These are phyloP conservation scores for Drosophila kurseongensis DNA, from an alignment of 1,140 invertebrate species.

Conservation along the genomic window DNA sequence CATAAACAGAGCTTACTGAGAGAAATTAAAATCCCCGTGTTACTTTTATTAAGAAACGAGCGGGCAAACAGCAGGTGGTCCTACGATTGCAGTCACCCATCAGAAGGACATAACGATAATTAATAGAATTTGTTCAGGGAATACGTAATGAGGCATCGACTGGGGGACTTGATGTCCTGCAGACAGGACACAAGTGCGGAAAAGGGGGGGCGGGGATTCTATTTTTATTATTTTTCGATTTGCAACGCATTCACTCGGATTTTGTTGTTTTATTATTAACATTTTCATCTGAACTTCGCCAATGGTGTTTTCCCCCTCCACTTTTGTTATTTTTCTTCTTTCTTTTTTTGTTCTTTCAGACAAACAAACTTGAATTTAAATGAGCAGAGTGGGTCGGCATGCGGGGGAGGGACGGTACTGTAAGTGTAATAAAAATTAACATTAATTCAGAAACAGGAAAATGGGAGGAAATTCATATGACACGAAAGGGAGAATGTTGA, in stretches of 20 bases:
- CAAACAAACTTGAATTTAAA: conserved; percentile 72
- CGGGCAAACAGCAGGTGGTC: conserved; percentile 42
- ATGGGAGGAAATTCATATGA: conserved; percentile 64
- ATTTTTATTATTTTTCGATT: conserved; percentile 82
- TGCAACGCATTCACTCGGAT: conserved; percentile 59
- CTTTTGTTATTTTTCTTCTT: conserved; percentile 4
- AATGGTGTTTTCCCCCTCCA: conserved; percentile 23
- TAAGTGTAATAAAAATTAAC: conserved; percentile 80
- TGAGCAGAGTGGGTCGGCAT: conserved; percentile 24
- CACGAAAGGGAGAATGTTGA: conserved; percentile 38
- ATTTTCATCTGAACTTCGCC: conserved; percentile 51
- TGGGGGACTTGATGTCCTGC: conserved; percentile 27
- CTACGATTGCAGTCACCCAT: conserved; percentile 65
- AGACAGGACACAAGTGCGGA: conserved; percentile 6
- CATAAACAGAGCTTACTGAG: conserved; percentile 1
- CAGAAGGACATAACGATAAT: conserved; percentile 83
- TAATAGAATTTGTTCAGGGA: conserved; percentile 80
- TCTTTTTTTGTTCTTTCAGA: conserved; percentile 18
- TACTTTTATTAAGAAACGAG: conserved; percentile 47
- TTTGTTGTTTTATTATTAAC: conserved; percentile 68
- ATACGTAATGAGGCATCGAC: conserved; percentile 72
- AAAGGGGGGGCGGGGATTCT: conserved; percentile 20
- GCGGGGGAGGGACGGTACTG: conserved; percentile 34
- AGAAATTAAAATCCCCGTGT: conserved; percentile 25
- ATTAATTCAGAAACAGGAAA: conserved; percentile 69